These are phyloP conservation scores for Pseudomugil tenellus DNA, from an alignment of 2,797 vertebrate species.

Conservation along the genomic window DNA sequence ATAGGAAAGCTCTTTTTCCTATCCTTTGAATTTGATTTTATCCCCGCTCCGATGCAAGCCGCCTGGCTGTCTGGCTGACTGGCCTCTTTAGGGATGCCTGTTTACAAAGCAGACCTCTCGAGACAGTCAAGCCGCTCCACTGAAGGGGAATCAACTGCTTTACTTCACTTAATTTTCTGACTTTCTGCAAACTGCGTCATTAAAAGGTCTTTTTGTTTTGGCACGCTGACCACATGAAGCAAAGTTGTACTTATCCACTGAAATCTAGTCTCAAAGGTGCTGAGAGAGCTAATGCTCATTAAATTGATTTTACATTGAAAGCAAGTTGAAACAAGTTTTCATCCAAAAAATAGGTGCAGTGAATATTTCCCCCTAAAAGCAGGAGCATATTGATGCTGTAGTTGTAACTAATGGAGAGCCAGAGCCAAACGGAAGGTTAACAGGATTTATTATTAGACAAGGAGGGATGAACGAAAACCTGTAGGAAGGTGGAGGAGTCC, in stretches of 20 bases:
- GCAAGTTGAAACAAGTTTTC: background rate
- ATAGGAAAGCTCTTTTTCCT: conserved; percentile 52
- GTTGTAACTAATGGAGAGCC: no score
- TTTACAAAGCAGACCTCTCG: conserved; percentile 55
- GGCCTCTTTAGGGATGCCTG: conserved; percentile 33
- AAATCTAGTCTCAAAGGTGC: conserved; percentile 30
- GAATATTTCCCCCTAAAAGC: background rate
- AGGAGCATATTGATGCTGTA: background rate
- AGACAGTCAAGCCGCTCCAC: conserved; percentile 49
- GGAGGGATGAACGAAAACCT: no score
- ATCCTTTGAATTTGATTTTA: conserved; percentile 20
- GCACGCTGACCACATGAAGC: conserved; percentile 9
- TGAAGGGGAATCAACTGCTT: conserved; percentile 41
- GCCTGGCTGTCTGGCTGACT: conserved; percentile 30
- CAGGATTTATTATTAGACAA: no score
- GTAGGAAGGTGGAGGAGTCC: no score
- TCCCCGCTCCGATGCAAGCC: conserved; percentile 20
- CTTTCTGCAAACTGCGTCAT: conserved; percentile 41
- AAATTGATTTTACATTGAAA: conserved; percentile 20
- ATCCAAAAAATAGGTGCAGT: background rate
- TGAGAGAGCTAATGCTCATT: conserved; percentile 29
- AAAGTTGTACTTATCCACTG: conserved; percentile 32
- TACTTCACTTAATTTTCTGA: conserved; percentile 46
- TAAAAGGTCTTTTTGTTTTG: conserved; percentile 45
- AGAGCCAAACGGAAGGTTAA: no score